Evolutionary conservation across 2,113 vertebrate species (phyloP), one percentile per base, ranked within the genome.

Genomic region (Anser cygnoides): DNA sequence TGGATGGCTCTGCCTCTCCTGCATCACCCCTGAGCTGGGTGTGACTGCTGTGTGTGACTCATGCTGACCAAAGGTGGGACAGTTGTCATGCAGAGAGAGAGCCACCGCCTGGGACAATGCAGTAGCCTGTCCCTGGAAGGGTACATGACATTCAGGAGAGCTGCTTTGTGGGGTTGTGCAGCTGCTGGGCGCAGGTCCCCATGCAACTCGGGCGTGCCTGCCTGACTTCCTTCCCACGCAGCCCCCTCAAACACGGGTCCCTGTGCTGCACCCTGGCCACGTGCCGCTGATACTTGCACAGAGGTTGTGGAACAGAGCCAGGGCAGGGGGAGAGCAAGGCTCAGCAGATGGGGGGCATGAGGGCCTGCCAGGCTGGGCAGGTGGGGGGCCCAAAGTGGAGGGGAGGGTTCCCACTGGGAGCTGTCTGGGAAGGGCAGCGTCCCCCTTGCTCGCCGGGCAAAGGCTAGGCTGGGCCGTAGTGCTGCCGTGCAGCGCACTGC

Each of bases 241-340:
- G 43, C 54, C 70, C 52, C 5, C 39, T 44, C n/a, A 16, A 44
- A 35, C 61, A 39, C 2, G 0, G 1, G 3, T 31, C 35, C 58
- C 31, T 2, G 8, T 0, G 6, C 31, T 31, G 19, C 29, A 7
- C 62, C 1, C 1, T 1, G 5, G 43, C 54, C 54, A 31, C 2
- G 29, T 31, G 28, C 71, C 33, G 20, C 57, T 55, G 61, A 39
- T 15, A 35, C 5, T 1, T 1, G 7, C 41, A 3, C 2, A 33
- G 66, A 31, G 54, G 31, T 15, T 2, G 2, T 4, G 0, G 23
- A 49, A 29, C 0, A 3, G 35, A 37, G 11, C 0, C 0, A 28
- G 54, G 65, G 15, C 7, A 16, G 9, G 57, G 17, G 13, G n/a
- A 21, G 50, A n/a, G 72, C 6, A 5, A 39, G 10, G 49, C 23